These are phyloP conservation scores for Esperia sulphurella DNA, from an alignment of 2,888 invertebrate species.

Conservation along the genomic window DNA sequence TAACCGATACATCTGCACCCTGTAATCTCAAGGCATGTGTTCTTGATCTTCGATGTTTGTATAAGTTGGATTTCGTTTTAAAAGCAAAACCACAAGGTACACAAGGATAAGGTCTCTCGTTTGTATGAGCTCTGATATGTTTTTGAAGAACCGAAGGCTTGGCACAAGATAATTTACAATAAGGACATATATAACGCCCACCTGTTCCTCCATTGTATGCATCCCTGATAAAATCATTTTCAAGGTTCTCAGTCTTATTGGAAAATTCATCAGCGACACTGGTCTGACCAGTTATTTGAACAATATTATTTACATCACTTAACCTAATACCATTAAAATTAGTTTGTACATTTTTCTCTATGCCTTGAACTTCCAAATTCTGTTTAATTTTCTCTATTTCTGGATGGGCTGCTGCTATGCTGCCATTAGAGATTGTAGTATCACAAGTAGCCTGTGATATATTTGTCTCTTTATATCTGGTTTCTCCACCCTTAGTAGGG, in stretches of 20 bases:
- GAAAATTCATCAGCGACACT: constrained; percentile 75
- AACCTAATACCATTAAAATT: constrained; percentile 69
- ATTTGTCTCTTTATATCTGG: constrained; percentile 50
- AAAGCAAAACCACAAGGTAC: constrained; percentile 93
- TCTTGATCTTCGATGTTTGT: constrained; percentile 91
- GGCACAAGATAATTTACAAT: constrained; percentile 92
- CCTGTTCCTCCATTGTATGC: constrained; percentile 59
- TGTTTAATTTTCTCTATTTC: constrained; percentile 67
- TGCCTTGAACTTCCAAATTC: constrained; percentile 37
- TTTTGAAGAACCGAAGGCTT: constrained; percentile 96
- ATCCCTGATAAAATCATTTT: constrained; percentile 74
- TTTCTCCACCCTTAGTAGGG: constrained; percentile 50
- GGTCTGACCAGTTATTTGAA: constrained; percentile 75
- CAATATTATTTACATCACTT: constrained; percentile 71
- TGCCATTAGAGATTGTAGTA: constrained; percentile 62
- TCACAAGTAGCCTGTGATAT: constrained; percentile 47
- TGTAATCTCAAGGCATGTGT: constrained; percentile 84
- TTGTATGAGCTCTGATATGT: constrained; percentile 95
- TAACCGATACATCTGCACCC: constrained; percentile 75
- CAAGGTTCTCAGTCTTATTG: constrained; percentile 77
- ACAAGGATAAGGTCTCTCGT: constrained; percentile 95
- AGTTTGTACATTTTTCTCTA: constrained; percentile 76
- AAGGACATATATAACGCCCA: constrained; percentile 91
- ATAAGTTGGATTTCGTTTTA: constrained; percentile 95
- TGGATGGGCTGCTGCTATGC: constrained; percentile 68